Evolutionary conservation across 2,888 invertebrate genomes (phyloP), one percentile per base, ranked within the genome.

Genomic region (Pterostichus niger): DNA sequence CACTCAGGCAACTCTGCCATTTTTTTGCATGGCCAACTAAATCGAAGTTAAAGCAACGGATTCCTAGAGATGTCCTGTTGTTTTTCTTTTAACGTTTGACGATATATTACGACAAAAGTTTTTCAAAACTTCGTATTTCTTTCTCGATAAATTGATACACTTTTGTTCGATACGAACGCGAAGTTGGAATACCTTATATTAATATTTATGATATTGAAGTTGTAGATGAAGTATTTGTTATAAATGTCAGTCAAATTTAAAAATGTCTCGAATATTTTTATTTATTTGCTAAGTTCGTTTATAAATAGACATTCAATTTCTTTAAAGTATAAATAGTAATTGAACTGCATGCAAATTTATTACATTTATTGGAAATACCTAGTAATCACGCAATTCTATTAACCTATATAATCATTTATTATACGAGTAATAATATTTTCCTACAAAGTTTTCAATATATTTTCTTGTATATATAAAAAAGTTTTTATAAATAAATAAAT

Each of bases 21-120:
- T 71, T 64, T 68, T 71, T 71, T 44, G 68, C 68, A 71, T 71
- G 68, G 68, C 68, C 68, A 71, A 71, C 44, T 44, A 71, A 71
- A 71, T 71, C 68, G 68, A 71, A 71, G 15, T 71, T 71, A 71
- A 13, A 44, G 68, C 44, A 71, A 17, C 11, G 44, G 68, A 44
- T 71, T 71, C 17, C 7, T 9, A 15, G 15, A 10, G 44, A 44
- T 6, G 17, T 17, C 11, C 11, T 64, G 64, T 40, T 64, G 64
- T 64, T 64, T 64, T 64, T 64, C 35, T 35, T 40, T 64, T 15
- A 64, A 40, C 64, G 64, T 40, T 64, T 17, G 35, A 7, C 68
- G 68, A 71, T 71, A 44, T 71, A 71, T 71, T 44, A 44, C 13
- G 9, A 9, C 10, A 17, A 71, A 71, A 71, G 40, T 71, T 71